A percentile compares a stretch with the other conserved stretches of the same genome.
These are phyloP conservation scores for Gadus chalcogrammus DNA, from an alignment of 2,113 vertebrate genomes.

Conservation along the genomic window DNA sequence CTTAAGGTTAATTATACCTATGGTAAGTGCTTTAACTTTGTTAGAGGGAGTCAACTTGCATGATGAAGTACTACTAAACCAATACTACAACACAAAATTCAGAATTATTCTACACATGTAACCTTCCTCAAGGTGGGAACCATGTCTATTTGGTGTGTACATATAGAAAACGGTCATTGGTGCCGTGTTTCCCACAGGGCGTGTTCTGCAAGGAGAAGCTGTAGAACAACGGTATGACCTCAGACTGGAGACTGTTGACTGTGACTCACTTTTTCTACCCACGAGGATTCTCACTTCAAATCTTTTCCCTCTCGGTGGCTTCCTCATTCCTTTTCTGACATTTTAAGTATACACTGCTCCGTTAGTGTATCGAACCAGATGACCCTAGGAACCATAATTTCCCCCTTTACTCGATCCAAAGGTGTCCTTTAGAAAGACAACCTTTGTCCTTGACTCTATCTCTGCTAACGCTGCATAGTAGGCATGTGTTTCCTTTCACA, in stretches of 20 bases:
- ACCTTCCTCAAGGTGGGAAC: not conserved
- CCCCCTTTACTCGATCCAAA: not conserved
- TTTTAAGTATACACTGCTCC: not conserved
- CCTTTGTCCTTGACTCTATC: too few species aligned
- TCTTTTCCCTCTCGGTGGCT: constrained; percentile 12
- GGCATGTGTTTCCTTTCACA: constrained; percentile 4
- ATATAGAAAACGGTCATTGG: not conserved
- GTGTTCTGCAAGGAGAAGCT: constrained; percentile 26
- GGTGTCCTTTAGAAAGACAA: too few species aligned
- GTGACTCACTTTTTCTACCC: constrained; percentile 67
- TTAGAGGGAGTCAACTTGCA: too few species aligned
- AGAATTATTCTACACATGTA: too few species aligned
- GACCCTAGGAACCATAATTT: constrained; percentile 11
- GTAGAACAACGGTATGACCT: constrained; percentile 17
- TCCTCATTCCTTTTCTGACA: constrained; percentile 3
- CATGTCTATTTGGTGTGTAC: not conserved
- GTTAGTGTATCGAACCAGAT: constrained; percentile 36
- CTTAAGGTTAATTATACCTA: too few species aligned
- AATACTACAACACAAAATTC: too few species aligned
- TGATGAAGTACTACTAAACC: too few species aligned
- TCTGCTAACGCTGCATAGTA: too few species aligned
- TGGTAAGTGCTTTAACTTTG: too few species aligned
- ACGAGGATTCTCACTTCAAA: constrained; percentile 28
- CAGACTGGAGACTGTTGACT: constrained; percentile 35
- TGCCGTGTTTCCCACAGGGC: constrained; percentile 34